Conservation (phyloP, 92 coral and sea anemone genomes). For the Parazoanthus darwini region DNA sequence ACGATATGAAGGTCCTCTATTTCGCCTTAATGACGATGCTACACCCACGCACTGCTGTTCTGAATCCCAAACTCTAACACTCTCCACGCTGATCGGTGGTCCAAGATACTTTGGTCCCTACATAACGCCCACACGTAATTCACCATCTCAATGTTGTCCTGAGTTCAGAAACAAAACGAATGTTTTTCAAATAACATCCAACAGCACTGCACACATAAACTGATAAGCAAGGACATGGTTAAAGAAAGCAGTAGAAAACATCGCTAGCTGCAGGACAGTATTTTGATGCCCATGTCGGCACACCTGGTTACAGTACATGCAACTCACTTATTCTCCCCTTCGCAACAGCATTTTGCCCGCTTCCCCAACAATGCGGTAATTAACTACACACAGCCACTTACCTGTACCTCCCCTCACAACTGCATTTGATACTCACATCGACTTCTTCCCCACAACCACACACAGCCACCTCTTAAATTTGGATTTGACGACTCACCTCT, state of each 20-base stretch:
- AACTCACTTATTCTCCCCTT: too few species aligned
- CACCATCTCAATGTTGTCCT: conserved; percentile 93
- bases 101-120: conserved; percentile 91
- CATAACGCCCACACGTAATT: conserved; percentile 99
- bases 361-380: too few species aligned
- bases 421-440: background rate
- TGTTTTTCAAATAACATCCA: background rate
- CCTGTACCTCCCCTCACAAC: background rate
- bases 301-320: too few species aligned
- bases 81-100: conserved; percentile 96
- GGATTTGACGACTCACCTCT: conserved; percentile 63
- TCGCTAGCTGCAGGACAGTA: too few species aligned
- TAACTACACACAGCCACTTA: too few species aligned
- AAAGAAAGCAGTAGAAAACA: too few species aligned
- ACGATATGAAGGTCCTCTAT: background rate
- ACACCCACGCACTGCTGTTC: conserved; percentile 84
- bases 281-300: too few species aligned
- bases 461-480: background rate
- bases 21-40: conserved; percentile 3
- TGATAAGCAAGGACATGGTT: background rate
- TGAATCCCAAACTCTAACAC: conserved; percentile 97
- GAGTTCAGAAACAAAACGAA: conserved; percentile 3
- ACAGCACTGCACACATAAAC: background rate
- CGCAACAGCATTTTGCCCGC: too few species aligned
- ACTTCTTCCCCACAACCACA: too few species aligned